Evolutionary conservation across 2,797 vertebrate genomes (phyloP).

Genomic region (Trachops cirrhosus): DNA sequence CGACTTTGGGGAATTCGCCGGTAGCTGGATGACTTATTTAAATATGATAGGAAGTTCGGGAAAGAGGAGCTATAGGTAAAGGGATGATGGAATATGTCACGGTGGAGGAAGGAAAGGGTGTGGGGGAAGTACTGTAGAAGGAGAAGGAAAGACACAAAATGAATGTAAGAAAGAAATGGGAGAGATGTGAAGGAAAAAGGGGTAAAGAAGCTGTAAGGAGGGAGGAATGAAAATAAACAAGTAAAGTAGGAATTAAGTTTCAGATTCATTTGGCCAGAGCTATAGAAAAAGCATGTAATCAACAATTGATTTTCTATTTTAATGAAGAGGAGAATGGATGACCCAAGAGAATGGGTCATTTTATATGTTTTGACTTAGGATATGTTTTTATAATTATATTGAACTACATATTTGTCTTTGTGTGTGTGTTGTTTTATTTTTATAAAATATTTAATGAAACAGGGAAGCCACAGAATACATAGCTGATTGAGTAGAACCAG

Average conservation of each 20-base stretch:
- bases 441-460: neutral
- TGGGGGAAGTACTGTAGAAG: accelerated
- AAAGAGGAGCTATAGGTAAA: neutral
- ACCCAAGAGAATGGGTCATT: neutral
- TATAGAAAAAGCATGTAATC: neutral
- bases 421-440: neutral
- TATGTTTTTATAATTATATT: neutral
- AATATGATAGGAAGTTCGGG: neutral
- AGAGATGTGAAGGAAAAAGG: neutral
- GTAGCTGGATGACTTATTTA: neutral
- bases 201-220: neutral
- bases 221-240: neutral
- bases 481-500: neutral
- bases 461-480: neutral
- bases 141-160: neutral
- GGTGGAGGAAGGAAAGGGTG: neutral
- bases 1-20: neutral
- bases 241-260: neutral
- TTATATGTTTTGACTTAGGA: neutral
- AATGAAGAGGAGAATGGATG: neutral
- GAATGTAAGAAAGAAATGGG: neutral
- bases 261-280: neutral
- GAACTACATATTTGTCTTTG: neutral
- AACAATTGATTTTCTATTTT: neutral
- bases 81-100: too few species aligned